Evolutionary conservation across 2,797 vertebrate species (phyloP).

Genomic region (Falco concolor): DNA sequence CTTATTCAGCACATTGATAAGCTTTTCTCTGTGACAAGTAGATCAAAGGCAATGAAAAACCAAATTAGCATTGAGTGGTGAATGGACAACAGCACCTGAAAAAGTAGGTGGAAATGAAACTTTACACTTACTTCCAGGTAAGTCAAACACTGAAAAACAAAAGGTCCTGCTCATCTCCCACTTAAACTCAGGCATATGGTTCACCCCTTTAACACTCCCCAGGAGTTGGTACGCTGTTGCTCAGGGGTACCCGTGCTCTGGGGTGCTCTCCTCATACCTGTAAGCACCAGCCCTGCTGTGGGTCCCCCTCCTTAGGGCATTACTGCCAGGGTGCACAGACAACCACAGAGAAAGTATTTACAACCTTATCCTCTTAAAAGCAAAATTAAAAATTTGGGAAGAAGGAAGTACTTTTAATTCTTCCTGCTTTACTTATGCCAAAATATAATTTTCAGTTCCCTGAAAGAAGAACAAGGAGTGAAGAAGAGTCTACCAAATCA

Average conservation of each 20-base stretch:
- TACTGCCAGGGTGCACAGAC: not conserved
- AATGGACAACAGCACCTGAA: not conserved
- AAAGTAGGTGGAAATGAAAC: not conserved
- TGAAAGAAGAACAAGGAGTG: not conserved
- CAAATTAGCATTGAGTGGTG: not conserved
- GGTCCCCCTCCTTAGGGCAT: not conserved
- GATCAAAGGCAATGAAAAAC: not conserved
- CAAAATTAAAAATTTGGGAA: not conserved
- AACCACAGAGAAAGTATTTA: not conserved
- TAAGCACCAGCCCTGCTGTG: rapidly evolving
- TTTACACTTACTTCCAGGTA: not conserved
- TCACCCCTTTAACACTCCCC: not conserved
- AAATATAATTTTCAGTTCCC: not conserved
- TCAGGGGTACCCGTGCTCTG: rapidly evolving
- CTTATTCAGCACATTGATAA: not conserved
- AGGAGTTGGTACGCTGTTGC: not conserved
- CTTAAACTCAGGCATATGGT: not conserved
- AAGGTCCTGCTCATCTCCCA: not conserved
- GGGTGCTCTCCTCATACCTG: not conserved
- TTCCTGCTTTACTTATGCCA: not conserved
- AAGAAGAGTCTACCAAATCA: not conserved
- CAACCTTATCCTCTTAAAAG: not conserved
- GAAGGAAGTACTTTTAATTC: not conserved
- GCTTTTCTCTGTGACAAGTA: not conserved
- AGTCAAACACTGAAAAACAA: not conserved